Conservation (phyloP, 2,113 vertebrate genomes). For the Misgurnus anguillicaudatus region DNA sequence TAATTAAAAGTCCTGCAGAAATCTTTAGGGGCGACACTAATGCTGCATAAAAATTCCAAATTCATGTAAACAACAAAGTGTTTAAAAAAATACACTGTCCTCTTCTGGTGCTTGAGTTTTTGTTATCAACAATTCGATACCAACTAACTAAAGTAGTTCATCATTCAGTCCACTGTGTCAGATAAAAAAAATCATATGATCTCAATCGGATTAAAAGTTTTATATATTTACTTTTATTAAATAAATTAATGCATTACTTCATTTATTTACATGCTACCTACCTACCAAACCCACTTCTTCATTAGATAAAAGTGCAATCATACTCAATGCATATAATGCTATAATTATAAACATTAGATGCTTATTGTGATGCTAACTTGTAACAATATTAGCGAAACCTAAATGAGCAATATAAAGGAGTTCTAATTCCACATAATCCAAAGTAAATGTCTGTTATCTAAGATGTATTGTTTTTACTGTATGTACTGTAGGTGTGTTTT, state of each 20-base stretch:
- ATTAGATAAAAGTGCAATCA: constrained; percentile 58
- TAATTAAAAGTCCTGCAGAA: neutral
- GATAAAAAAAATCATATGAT: constrained; percentile 1
- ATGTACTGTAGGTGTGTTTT: neutral
- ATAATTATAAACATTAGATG: constrained; percentile 55
- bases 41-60: constrained; percentile 1
- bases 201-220: neutral
- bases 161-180: neutral
- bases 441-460: neutral
- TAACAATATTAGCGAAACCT: constrained; percentile 21
- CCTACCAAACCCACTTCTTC: constrained; percentile 23
- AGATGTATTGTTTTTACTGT: neutral
- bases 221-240: constrained; percentile 1
- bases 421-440: constrained; percentile 43
- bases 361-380: constrained; percentile 37
- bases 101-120: constrained; percentile 6
- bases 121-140: neutral
- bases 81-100: neutral
- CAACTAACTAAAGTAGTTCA: constrained; percentile 1
- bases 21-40: constrained; percentile 4
- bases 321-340: constrained; percentile 59
- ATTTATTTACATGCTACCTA: constrained; percentile 37
- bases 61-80: neutral
- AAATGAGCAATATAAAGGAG: constrained; percentile 21
- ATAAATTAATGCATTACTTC: constrained; percentile 46